Evolutionary conservation across 1,140 invertebrate genomes (phyloP).

Genomic region (Zaprionus inermis): DNA sequence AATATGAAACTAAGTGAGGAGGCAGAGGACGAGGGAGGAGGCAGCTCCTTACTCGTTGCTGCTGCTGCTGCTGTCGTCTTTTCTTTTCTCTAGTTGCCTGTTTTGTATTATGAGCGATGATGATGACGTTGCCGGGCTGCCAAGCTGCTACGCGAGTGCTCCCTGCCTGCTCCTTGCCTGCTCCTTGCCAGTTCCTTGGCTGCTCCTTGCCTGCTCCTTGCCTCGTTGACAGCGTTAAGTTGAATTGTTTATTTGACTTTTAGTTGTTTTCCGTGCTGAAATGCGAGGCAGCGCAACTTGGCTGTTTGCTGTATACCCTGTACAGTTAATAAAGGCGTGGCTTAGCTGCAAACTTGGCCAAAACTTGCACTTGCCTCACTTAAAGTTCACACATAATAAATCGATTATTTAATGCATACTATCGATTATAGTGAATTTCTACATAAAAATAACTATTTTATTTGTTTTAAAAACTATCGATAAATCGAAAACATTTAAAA

Average conservation of each 20-base stretch:
- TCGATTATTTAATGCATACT: no score
- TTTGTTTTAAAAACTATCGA: no score
- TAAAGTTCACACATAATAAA: not conserved
- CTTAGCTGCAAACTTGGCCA: not conserved
- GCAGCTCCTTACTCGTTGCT: conserved; percentile 29
- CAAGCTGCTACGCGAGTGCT: conserved; percentile 8
- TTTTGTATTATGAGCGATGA: conserved; percentile 76
- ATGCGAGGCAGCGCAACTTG: conserved; percentile 56
- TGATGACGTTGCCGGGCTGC: conserved; percentile 55
- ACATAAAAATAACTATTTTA: no score
- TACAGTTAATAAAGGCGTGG: not conserved
- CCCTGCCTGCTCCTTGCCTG: not conserved
- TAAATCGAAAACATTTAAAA: no score
- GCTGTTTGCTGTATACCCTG: conserved; percentile 58
- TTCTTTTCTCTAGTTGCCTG: conserved; percentile 7
- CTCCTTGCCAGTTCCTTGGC: conserved; percentile 6
- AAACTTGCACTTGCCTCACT: no score
- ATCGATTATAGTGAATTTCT: no score
- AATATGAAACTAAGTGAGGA: conserved; percentile 73
- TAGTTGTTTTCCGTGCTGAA: conserved; percentile 77
- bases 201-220: not conserved
- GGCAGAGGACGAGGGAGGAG: not conserved
- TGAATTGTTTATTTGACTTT: conserved; percentile 83
- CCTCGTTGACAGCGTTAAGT: conserved; percentile 76
- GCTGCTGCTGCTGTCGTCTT: conserved; percentile 19